Evolutionary conservation across 2,113 vertebrate genomes (phyloP).

Genomic region (Nothoprocta pentlandii): DNA sequence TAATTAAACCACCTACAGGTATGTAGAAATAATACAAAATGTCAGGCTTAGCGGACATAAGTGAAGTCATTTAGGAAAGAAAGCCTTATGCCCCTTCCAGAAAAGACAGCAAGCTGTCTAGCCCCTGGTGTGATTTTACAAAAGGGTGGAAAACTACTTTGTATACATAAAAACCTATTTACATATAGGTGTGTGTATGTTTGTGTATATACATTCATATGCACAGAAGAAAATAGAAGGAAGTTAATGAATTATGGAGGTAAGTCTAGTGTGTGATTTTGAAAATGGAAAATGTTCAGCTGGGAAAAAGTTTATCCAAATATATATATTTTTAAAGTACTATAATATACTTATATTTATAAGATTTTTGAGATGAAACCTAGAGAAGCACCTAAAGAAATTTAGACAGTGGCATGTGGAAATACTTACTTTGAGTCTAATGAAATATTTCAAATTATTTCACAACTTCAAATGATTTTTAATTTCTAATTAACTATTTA

Average conservation of each 20-base stretch:
- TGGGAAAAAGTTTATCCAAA: neutral
- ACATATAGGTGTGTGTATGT: neutral
- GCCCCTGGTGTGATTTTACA: neutral
- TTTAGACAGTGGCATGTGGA: neutral
- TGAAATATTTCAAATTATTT: neutral
- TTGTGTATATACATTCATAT: neutral
- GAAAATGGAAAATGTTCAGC: neutral
- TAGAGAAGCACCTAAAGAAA: neutral
- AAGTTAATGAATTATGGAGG: neutral
- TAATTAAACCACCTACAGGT: neutral
- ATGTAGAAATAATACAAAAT: conserved; percentile 43
- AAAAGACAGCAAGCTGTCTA: rapidly evolving
- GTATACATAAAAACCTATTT: neutral
- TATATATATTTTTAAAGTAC: neutral
- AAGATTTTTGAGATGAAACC: neutral
- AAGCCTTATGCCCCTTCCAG: neutral
- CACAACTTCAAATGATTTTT: neutral
- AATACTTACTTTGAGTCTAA: neutral
- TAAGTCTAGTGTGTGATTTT: neutral
- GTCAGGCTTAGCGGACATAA: neutral
- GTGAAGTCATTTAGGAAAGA: conserved; percentile 31
- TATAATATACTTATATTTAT: neutral
- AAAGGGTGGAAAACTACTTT: neutral
- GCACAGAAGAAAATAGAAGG: neutral
- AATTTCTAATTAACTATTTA: neutral